Percentiles rank a stretch among this genome's conserved stretches.
phyloP scores from a whole-genome alignment of 2,797 vertebrate genomes.

The Gymnothorax javanicus region DNA sequence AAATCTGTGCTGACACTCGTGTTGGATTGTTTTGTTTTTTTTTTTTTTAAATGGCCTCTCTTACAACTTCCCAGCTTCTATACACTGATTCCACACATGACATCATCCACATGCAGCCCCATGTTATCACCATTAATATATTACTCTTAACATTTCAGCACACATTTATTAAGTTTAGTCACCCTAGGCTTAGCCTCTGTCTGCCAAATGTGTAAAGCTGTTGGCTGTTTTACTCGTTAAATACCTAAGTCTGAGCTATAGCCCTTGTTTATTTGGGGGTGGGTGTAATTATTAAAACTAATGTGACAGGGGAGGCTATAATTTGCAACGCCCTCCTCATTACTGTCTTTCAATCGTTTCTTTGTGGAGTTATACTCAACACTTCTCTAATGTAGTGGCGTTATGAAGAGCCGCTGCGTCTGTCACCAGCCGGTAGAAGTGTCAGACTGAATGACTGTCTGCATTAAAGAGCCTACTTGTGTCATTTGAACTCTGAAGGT shows the following conservation, averaged over 20 bases:
- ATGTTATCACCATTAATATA: conserved; percentile 48
- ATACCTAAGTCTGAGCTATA: not conserved
- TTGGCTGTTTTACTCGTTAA: not conserved
- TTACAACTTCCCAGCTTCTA: not conserved
- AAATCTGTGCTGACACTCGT: not conserved
- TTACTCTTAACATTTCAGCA: conserved; percentile 38
- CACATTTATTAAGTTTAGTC: not conserved
- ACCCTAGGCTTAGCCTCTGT: not conserved
- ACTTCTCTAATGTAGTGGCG: not conserved
- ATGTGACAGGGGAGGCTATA: not conserved
- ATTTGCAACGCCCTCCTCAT: not conserved
- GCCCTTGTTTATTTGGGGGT: not conserved
- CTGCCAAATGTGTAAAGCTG: not conserved
- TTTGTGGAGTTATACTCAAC: not conserved
- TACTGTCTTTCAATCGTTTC: conserved; percentile 4
- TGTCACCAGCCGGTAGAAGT: conserved; percentile 19
- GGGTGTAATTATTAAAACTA: not conserved
- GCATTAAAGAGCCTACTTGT: conserved; percentile 12
- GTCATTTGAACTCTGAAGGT: conserved; percentile 10
- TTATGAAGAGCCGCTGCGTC: not conserved
- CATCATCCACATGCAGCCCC: conserved; percentile 31
- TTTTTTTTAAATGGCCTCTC: not conserved
- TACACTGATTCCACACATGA: conserved; percentile 35
- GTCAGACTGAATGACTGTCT: conserved; percentile 11
- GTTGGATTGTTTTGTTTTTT: not conserved